These are phyloP conservation scores for Syndactyla subalaris DNA, from an alignment of 2,797 vertebrate genomes.

Conservation along the genomic window DNA sequence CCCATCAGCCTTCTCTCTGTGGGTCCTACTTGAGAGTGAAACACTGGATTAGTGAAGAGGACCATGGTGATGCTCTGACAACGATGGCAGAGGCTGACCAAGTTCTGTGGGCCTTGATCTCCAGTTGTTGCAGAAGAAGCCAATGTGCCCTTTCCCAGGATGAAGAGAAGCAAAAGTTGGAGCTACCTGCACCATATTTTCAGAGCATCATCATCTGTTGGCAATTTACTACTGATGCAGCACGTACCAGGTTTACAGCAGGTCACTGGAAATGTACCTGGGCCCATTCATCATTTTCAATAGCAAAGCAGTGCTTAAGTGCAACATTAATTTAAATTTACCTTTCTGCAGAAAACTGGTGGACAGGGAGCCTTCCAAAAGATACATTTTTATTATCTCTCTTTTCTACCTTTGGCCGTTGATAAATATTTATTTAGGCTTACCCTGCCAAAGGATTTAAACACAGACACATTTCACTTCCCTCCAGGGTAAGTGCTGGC, in stretches of 20 bases:
- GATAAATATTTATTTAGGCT: conserved; percentile 48
- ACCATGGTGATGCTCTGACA: not conserved
- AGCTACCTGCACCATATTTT: not conserved
- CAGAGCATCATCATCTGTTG: not conserved
- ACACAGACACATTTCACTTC: not conserved
- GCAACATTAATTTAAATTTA: conserved; percentile 37
- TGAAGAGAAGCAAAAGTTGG: not conserved
- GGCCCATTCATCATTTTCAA: not conserved
- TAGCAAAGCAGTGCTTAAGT: not conserved
- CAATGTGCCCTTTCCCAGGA: not conserved
- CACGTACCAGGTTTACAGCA: not conserved
- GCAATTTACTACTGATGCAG: not conserved
- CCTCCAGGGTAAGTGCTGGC: not conserved
- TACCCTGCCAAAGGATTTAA: conserved; percentile 34
- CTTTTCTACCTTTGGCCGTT: not conserved
- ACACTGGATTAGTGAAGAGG: not conserved
- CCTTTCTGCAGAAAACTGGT: not conserved
- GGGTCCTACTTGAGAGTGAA: not conserved
- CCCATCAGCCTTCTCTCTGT: not conserved
- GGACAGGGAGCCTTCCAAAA: conserved; percentile 10
- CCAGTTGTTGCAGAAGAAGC: not conserved
- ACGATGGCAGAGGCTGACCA: rapidly evolving
- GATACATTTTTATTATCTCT: conserved; percentile 42
- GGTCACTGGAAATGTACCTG: not conserved
- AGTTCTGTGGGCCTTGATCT: not conserved